Evolutionary conservation across 2,888 invertebrate genomes (phyloP), one percentile per base, ranked within the genome.

Genomic region (Phaedon cochleariae): DNA sequence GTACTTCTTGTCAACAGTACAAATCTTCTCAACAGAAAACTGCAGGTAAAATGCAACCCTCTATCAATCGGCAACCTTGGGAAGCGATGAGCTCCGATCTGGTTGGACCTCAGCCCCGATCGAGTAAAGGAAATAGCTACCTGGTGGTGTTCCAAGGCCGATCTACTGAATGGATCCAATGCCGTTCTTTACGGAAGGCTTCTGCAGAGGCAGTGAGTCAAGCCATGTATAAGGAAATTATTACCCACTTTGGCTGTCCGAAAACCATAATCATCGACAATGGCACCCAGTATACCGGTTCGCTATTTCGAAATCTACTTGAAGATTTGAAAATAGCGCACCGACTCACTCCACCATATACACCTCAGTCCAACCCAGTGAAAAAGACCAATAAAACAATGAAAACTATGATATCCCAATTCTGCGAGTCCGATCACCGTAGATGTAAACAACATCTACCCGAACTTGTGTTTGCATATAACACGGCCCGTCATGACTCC

Each of bases 301-400:
- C 21, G 2, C 21, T 20, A 0, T 20, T 15, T 22, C 9, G n/a
- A 22, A 5, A 51, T 12, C 21, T 15, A 10, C 26, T 51, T 10
- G 22, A 21, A 15, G 22, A 51, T n/a, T 7, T 26, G n/a, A n/a
- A n/a, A n/a, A n/a, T n/a, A n/a, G n/a, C n/a, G n/a, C n/a, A n/a
- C n/a, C n/a, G n/a, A n/a, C 7, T 21, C 1, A 58, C 26, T 0
- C 77, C 79, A 1, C 70, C 69, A 6, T 74, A 70, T 74, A 66
- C 74, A 22, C 72, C 77, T 0, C 80, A 82, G 34, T 75, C 74
- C 1, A 81, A 82, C 59, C 78, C 79, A 0, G 78, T 77, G 0
- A 80, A 82, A 64, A 22, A 80, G 12, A 67, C 74, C 0, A 82
- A 80, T 58, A n/a, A n/a, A n/a, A n/a, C n/a, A n/a, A n/a, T n/a